Conservation (phyloP, 2,888 invertebrate species). For the Idaea aversata region DNA sequence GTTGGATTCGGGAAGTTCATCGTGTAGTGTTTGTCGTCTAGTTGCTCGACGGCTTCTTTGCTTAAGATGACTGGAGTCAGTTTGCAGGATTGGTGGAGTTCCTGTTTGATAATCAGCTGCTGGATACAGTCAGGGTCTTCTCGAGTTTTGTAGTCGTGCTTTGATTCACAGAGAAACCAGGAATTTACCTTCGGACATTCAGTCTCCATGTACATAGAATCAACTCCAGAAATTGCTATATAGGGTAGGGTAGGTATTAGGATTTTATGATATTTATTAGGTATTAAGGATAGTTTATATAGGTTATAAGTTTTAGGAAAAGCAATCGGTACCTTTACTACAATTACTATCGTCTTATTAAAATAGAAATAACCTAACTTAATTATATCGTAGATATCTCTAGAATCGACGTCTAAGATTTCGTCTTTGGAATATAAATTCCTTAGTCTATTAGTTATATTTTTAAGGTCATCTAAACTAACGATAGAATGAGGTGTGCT, state of each 20-base stretch:
- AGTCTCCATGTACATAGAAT: conserved; percentile 23
- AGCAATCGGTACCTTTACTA: conserved; percentile 16
- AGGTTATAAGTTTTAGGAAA: conserved; percentile 7
- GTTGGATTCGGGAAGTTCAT: conserved; percentile 21
- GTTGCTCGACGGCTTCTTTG: conserved; percentile 15
- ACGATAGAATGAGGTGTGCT: conserved; percentile 22
- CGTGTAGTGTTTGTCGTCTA: conserved; percentile 24
- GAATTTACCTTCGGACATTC: conserved; percentile 23
- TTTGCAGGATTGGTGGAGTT: conserved; percentile 8
- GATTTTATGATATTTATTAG: conserved; percentile 17
- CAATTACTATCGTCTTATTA: conserved; percentile 15
- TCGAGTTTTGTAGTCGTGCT: conserved; percentile 9
- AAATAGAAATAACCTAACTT: conserved; percentile 9
- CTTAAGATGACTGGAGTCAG: conserved; percentile 10
- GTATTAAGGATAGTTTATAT: conserved; percentile 15
- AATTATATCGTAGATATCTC: conserved; percentile 9
- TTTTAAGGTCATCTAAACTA: conserved; percentile 12
- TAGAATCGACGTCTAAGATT: conserved; percentile 8
- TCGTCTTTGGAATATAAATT: conserved; percentile 9
- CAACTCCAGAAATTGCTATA: conserved; percentile 17
- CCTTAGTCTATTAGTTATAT: conserved; percentile 17
- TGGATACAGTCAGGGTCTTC: conserved; percentile 13
- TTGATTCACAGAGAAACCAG: conserved; percentile 22
- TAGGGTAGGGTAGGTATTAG: conserved; percentile 19
- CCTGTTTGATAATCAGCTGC: conserved; percentile 12